Evolutionary conservation across 2,113 vertebrate genomes (phyloP), one percentile per base, ranked within the genome.

Genomic region (Cynoglossus semilaevis): DNA sequence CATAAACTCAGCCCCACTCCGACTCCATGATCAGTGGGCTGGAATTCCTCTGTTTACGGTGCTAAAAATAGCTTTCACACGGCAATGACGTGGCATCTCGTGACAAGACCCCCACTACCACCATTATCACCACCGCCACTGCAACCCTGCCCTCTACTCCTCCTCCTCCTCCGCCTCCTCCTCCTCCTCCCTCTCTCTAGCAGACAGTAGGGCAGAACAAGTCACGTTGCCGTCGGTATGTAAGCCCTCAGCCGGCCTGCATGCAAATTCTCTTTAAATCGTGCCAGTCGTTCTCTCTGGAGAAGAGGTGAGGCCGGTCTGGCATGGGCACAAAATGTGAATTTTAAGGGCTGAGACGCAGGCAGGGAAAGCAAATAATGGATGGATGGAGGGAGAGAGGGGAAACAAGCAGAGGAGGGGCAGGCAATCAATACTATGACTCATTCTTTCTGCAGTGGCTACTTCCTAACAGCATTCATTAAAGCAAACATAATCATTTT

Each of bases 401-500:
- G 15, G 58, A 54, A 48, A 60, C 49, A 17, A 50, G 50, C 29
- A 19, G 51, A 48, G 63, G 53, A 51, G 62, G 46, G 47, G 45
- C 17, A 19, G 72, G 79, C 67, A 66, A 89, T 90, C 89, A 87
- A 90, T 91, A 87, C 54, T 52, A 70, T 92, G 90, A 91, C 75
- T 91, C 89, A 90, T 87, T 88, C 84, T 83, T 83, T 86, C 85
- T 86, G 84, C 64, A 45, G 80, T 61, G 79, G 81, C 80, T 76
- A 79, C 86, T 83, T 87, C 89, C 87, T 85, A 88, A 87, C 80
- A 86, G 81, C 83, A 84, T 90, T 89, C 85, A 85, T 88, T 87
- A 83, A 74, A 77, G 69, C 81, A 88, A 90, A 90, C 86, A 76
- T 79, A 88, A 90, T 88, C 84, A 83, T 83, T 81, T 79, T 70